These are phyloP conservation scores for Globodera rostochiensis DNA, from an alignment of 1,140 invertebrate genomes.

Conservation along the genomic window DNA sequence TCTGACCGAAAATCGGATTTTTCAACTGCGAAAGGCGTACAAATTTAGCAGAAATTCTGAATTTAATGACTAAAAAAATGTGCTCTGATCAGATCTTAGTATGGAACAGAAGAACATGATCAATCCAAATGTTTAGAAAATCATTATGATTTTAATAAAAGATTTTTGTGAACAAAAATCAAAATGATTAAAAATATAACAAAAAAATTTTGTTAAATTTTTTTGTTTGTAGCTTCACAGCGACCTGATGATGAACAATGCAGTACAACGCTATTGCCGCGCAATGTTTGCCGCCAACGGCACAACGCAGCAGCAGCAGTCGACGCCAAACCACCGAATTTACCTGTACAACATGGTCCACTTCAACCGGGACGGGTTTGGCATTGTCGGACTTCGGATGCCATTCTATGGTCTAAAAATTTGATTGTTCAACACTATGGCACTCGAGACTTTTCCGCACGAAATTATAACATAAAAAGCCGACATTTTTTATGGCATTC, in stretches of 20 bases:
- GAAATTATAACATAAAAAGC: no score
- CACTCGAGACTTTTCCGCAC: no score
- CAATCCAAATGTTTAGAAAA: no score
- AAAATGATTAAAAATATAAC: no score
- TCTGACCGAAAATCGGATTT: no score
- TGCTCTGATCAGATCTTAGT: no score
- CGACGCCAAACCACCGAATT: constrained; percentile 26
- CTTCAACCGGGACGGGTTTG: constrained; percentile 46
- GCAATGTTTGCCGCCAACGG: constrained; percentile 29
- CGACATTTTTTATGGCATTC: no score
- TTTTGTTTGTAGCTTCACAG: constrained; percentile 50
- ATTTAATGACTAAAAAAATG: background rate
- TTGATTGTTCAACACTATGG: background rate
- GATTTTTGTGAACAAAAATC: no score
- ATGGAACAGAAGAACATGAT: no score
- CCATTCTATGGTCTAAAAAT: constrained; percentile 38
- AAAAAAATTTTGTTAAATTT: no score
- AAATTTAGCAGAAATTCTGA: background rate
- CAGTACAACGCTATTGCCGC: constrained; percentile 45
- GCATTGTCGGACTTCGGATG: constrained; percentile 48
- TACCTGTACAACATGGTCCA: constrained; percentile 51
- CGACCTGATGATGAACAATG: constrained; percentile 51
- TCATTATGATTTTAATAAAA: no score
- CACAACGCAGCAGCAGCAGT: background rate
- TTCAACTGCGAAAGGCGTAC: constrained; percentile 11